Base-by-base conservation (phyloP, 2,888 invertebrate genomes). In the Drosophila pegasa region DNA sequence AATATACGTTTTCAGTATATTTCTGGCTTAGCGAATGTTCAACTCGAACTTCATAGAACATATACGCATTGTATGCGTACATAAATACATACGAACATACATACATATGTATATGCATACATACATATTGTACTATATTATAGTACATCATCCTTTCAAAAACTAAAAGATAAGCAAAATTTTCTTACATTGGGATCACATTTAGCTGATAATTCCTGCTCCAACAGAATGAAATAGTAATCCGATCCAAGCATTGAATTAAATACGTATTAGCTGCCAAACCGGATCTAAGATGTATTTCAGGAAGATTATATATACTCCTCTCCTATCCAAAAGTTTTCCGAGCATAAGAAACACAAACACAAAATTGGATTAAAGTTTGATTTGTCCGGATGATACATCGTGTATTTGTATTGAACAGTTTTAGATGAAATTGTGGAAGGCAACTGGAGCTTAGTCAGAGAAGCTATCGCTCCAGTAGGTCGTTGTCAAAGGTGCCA, bases 381-480 rank as follows among this genome's bases (percentile, higher is more conserved):
- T 12, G 35, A 54, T 27, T 54, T 40, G n/a, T 55, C 22, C 14
- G 16, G 22, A 29, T 33, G 31, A 22, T 41, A 55, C 16, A 43
- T 25, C 16, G 27, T 58, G 16, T 29, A 29, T 60, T 59, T 60
- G 60, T 43, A 60, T 29, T 16, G 35, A 43, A 40, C 16, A 45
- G 27, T 18, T 60, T 47, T 45, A 37, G 40, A 64, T 66, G 66
- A 54, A 16, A 27, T 61, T 37, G 20, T 45, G 25, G 27, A 29
- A 31, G 29, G 9, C 33, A n/a, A 10, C 8, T 20, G 48, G 48
- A 31, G 41, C 33, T 88, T 91, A 93, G 71, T 93, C 93, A 7
- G 93, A 93, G 81, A 92, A 93, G 43, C 92, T 92, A 66, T 93
- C 93, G 71, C 93, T 93, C 93, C 93, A 93, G 67, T 93, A 93